Percentiles rank a stretch among this genome's conserved stretches.
Evolutionary conservation across 2,888 invertebrate genomes (phyloP).

Genomic region (Xylota segnis): DNA sequence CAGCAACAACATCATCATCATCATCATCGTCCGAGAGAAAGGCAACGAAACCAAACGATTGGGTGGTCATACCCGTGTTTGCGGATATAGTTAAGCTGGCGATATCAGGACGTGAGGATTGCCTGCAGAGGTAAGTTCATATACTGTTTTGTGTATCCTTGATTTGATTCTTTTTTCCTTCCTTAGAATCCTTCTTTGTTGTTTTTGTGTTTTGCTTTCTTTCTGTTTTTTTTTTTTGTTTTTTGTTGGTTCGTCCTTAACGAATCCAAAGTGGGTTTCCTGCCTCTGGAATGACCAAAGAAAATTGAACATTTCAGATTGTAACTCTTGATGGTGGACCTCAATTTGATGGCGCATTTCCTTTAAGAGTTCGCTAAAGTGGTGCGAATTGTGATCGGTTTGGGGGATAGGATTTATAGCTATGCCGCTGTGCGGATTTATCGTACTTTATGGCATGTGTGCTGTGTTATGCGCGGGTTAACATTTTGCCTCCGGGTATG

Average conservation of each 20-base stretch:
- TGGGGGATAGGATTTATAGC: conserved; percentile 44
- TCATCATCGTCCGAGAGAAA: conserved; percentile 53
- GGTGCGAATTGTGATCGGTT: conserved; percentile 47
- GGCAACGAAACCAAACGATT: conserved; percentile 83
- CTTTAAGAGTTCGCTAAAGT: conserved; percentile 58
- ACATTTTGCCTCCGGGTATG: conserved; percentile 10
- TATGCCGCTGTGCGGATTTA: conserved; percentile 39
- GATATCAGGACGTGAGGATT: conserved; percentile 83
- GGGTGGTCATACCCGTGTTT: conserved; percentile 85
- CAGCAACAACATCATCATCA: conserved; percentile 67
- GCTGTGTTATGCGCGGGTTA: conserved; percentile 3
- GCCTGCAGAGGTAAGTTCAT: conserved; percentile 83
- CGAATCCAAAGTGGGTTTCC: conserved; percentile 41
- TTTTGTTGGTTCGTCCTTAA: conserved; percentile 28
- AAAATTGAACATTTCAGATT: conserved; percentile 70
- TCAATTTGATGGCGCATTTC: conserved; percentile 60
- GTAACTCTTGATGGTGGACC: conserved; percentile 63
- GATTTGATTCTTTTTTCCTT: conserved; percentile 62
- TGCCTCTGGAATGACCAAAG: conserved; percentile 41
- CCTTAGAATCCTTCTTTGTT: background rate
- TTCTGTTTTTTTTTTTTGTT: conserved; percentile 21
- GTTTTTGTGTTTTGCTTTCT: background rate
- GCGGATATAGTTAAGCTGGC: conserved; percentile 85
- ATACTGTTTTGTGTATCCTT: conserved; percentile 52
- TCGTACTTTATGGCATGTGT: conserved; percentile 29